Percentiles rank a stretch among this genome's conserved stretches.
Conservation (phyloP, 1,140 invertebrate genomes). For the Ditylenchus dipsaci region DNA sequence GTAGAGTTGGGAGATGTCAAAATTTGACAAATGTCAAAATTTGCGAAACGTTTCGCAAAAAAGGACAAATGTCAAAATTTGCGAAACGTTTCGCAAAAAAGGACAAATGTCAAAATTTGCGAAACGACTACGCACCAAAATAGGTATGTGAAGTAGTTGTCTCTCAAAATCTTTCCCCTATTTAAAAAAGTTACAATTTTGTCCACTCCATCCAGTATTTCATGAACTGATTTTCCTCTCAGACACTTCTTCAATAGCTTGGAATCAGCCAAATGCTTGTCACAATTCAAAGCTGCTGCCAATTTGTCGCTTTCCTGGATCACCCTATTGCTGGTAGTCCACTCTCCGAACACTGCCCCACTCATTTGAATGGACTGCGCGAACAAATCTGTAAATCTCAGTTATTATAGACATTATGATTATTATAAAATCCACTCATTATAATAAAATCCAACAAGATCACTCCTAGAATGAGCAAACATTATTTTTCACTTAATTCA, state of each 20-base stretch:
- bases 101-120: too few species aligned
- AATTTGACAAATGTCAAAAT: too few species aligned
- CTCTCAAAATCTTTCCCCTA: not conserved
- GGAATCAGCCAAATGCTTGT: slow-evolving; percentile 9
- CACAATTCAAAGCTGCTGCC: slow-evolving; percentile 20
- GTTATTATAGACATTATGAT: not conserved
- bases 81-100: too few species aligned
- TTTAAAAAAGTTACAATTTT: slow-evolving; percentile 27
- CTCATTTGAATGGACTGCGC: slow-evolving; percentile 30
- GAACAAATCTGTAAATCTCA: slow-evolving; percentile 31
- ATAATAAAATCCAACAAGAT: not conserved
- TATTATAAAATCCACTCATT: not conserved
- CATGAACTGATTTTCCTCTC: slow-evolving; percentile 21
- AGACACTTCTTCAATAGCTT: slow-evolving; percentile 21
- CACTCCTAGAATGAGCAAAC: not conserved
- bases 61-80: too few species aligned
- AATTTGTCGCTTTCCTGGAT: slow-evolving; percentile 22
- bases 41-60: too few species aligned
- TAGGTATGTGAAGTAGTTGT: too few species aligned
- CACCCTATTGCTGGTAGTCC: slow-evolving; percentile 1
- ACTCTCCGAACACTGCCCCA: slow-evolving; percentile 27
- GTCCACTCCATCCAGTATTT: slow-evolving; percentile 25
- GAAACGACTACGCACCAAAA: too few species aligned
- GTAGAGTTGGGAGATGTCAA: too few species aligned
- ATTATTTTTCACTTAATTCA: not conserved